A percentile compares a stretch with the other conserved stretches of the same genome.
Evolutionary conservation across 2,797 vertebrate species (phyloP).

Genomic region (Hozukius guyotensis): DNA sequence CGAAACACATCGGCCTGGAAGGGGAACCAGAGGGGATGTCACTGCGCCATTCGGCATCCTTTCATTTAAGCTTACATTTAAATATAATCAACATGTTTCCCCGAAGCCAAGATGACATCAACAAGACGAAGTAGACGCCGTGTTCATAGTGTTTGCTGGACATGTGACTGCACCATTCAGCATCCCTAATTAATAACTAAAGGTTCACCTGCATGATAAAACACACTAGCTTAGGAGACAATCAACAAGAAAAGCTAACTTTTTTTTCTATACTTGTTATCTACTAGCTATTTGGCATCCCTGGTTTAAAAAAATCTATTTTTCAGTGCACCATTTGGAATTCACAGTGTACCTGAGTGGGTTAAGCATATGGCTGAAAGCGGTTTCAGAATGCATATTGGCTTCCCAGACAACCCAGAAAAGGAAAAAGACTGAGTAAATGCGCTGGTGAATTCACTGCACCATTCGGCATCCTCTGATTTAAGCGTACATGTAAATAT

Average conservation of each 20-base stretch:
- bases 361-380: neutral
- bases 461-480: neutral
- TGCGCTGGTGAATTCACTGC: neutral
- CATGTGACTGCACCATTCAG: neutral
- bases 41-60: conserved; percentile 6
- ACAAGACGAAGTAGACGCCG: neutral
- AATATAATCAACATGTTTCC: neutral
- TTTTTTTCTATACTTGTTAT: neutral
- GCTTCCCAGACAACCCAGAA: neutral
- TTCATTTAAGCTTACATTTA: neutral
- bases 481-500: neutral
- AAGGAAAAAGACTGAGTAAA: neutral
- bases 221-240: too few relatives aligned
- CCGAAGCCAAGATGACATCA: neutral
- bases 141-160: neutral
- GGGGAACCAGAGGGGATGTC: conserved; percentile 1
- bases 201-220: neutral
- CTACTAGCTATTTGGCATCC: neutral
- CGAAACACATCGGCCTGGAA: conserved; percentile 98
- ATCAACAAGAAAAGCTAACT: neutral
- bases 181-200: neutral
- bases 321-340: neutral
- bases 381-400: neutral
- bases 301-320: neutral
- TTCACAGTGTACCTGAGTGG: too few relatives aligned